Percentiles rank a stretch among this genome's conserved stretches.
These are phyloP conservation scores for Micropoecilia bifurca DNA, from an alignment of 2,797 vertebrate genomes.

Conservation along the genomic window DNA sequence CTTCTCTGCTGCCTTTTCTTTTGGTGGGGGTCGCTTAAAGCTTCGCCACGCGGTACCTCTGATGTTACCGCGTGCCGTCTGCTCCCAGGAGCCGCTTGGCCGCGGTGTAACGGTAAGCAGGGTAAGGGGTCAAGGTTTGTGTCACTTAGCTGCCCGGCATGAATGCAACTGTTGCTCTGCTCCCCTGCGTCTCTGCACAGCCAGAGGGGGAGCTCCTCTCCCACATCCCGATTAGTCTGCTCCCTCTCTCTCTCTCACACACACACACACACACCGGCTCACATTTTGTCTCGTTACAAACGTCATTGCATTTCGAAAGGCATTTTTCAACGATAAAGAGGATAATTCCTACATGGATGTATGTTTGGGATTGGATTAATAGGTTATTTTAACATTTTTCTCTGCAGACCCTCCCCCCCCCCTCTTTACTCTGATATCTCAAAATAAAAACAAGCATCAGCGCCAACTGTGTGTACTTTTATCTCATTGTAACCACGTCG, in stretches of 20 bases:
- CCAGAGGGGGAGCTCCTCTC: constrained; percentile 69
- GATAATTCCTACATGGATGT: background rate
- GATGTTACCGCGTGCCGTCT: constrained; percentile 25
- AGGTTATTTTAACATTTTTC: background rate
- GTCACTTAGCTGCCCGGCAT: constrained; percentile 42
- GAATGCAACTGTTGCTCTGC: constrained; percentile 69
- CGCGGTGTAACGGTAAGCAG: constrained; percentile 24
- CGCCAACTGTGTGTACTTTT: background rate
- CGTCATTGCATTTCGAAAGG: background rate
- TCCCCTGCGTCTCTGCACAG: constrained; percentile 51
- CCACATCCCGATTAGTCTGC: constrained; percentile 53
- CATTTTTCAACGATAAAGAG: background rate
- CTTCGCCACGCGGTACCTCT: constrained; percentile 9
- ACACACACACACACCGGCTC: background rate
- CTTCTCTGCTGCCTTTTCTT: background rate
- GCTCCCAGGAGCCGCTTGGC: constrained; percentile 28
- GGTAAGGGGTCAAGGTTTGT: constrained; percentile 53
- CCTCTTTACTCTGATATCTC: background rate
- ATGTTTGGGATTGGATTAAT: background rate
- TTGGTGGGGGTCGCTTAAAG: constrained; percentile 9
- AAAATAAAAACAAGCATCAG: background rate
- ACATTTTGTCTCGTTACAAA: background rate
- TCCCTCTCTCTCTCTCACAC: background rate
- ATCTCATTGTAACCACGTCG: background rate
- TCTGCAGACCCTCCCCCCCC: background rate